Evolutionary conservation across 1,140 invertebrate species (phyloP).

Genomic region (Papilio glaucus): DNA sequence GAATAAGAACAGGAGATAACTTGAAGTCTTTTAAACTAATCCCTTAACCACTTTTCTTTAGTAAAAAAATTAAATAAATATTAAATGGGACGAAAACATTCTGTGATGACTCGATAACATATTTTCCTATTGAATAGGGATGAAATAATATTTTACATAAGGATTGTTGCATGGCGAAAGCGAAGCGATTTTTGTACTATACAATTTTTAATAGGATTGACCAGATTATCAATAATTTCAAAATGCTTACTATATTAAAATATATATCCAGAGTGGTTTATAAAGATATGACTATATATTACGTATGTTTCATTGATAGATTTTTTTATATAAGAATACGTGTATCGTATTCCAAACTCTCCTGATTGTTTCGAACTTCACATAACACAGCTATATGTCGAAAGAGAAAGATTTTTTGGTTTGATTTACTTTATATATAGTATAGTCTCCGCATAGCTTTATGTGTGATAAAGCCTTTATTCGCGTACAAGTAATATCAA

Average conservation of each 20-base stretch:
- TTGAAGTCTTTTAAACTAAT: background rate
- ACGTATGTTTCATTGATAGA: too few relatives aligned
- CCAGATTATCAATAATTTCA: too few relatives aligned
- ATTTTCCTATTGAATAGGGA: slow-evolving; percentile 56
- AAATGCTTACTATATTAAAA: too few relatives aligned
- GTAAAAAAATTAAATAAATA: background rate
- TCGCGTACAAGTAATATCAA: slow-evolving; percentile 32
- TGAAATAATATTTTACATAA: slow-evolving; percentile 45
- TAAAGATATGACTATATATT: too few relatives aligned
- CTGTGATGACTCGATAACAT: background rate
- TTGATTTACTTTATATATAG: too few relatives aligned
- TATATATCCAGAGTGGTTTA: too few relatives aligned
- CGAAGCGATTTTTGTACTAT: slow-evolving; percentile 13
- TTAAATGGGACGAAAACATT: background rate
- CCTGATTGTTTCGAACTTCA: too few relatives aligned
- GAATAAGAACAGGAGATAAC: background rate
- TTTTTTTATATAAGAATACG: too few relatives aligned
- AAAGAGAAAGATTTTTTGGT: too few relatives aligned
- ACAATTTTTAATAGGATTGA: background rate
- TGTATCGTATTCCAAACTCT: too few relatives aligned
- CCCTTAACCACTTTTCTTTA: background rate
- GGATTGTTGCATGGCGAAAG: background rate
- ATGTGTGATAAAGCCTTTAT: slow-evolving; percentile 30
- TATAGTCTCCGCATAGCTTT: background rate
- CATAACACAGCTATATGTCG: too few relatives aligned